Evolutionary conservation across 2,888 invertebrate genomes (phyloP).

Genomic region (Ischnura elegans): DNA sequence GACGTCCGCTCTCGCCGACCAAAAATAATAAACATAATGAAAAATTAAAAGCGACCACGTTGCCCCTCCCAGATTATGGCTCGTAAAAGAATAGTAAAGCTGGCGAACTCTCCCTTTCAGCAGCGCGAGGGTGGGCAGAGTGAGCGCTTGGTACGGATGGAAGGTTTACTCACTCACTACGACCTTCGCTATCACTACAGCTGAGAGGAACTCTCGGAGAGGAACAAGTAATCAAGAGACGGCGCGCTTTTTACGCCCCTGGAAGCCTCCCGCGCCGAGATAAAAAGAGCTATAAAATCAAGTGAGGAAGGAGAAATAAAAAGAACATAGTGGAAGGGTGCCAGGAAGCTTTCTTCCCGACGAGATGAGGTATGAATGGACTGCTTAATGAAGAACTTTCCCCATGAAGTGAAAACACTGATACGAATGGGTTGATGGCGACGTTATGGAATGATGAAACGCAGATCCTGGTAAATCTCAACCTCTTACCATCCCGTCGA

Average conservation of each 20-base stretch:
- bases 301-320: background rate
- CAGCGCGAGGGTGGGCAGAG: background rate
- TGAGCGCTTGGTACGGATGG: background rate
- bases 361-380: background rate
- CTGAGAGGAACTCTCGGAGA: background rate
- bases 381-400: too few species aligned
- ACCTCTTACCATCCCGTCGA: too few species aligned
- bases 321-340: background rate
- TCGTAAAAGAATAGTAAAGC: background rate
- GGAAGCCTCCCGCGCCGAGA: background rate
- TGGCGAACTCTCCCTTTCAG: background rate
- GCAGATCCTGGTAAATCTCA: too few species aligned
- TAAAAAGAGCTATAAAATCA: background rate
- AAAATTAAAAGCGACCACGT: background rate
- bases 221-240: background rate
- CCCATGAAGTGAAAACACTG: too few species aligned
- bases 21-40: slow-evolving; percentile 25
- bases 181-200: background rate
- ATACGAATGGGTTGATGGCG: too few species aligned
- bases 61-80: background rate
- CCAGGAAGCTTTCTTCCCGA: background rate
- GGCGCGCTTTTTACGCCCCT: background rate
- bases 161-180: background rate
- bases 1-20: background rate
- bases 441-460: too few species aligned